Evolutionary conservation across 2,113 vertebrate species (phyloP).

Genomic region (Cyanoliseus patagonus): DNA sequence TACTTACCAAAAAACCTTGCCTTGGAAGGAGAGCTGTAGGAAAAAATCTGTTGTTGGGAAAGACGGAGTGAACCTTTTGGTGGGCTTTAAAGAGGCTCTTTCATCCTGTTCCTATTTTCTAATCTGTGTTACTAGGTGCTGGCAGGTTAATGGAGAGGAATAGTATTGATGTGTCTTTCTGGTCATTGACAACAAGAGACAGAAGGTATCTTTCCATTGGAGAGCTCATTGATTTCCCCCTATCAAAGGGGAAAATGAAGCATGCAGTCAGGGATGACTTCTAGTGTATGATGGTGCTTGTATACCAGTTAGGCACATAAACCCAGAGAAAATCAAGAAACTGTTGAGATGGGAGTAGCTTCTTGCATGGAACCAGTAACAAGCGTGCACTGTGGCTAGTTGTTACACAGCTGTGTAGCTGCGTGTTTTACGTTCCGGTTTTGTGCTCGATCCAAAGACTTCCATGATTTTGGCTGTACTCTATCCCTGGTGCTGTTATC

Average conservation of each 20-base stretch:
- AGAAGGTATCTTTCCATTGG: neutral
- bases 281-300: neutral
- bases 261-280: neutral
- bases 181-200: neutral
- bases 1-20: neutral
- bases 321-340: neutral
- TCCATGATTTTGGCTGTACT: neutral
- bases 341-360: neutral
- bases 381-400: neutral
- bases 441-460: neutral
- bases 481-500: neutral
- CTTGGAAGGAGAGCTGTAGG: neutral
- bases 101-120: neutral
- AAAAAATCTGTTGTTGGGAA: neutral
- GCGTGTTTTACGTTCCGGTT: rapidly evolving
- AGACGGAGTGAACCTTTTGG: neutral
- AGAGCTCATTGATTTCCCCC: neutral
- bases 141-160: neutral
- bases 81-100: neutral
- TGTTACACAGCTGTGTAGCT: neutral
- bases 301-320: neutral
- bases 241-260: neutral
- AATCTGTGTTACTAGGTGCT: neutral
- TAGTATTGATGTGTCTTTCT: too few relatives aligned
- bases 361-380: neutral